A percentile compares a stretch with the other conserved stretches of the same genome.
Evolutionary conservation across 2,113 vertebrate genomes (phyloP).

Genomic region (Chrysochloris asiatica): DNA sequence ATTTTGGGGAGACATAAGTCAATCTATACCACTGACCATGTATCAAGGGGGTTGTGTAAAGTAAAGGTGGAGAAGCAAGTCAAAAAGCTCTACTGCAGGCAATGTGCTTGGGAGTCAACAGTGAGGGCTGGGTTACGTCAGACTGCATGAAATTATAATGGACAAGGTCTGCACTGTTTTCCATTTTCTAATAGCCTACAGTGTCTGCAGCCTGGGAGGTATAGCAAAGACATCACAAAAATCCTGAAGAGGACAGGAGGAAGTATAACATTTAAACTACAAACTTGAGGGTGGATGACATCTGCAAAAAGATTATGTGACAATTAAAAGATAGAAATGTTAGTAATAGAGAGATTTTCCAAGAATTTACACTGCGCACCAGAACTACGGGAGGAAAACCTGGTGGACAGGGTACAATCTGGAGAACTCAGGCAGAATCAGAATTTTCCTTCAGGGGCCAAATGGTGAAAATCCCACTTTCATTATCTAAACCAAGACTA

Average conservation of each 20-base stretch:
- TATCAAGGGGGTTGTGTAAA: not conserved
- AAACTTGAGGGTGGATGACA: not conserved
- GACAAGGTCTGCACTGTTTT: not conserved
- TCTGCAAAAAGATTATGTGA: not conserved
- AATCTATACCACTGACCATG: too few relatives aligned
- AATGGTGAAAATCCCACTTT: not conserved
- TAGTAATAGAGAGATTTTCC: too few relatives aligned
- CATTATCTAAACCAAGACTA: not conserved
- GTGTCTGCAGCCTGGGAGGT: not conserved
- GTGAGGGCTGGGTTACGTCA: not conserved
- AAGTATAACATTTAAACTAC: not conserved
- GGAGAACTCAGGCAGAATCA: too few relatives aligned
- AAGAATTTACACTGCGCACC: too few relatives aligned
- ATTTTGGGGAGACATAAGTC: too few relatives aligned
- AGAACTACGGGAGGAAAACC: not conserved
- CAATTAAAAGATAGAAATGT: not conserved
- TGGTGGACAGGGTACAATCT: too few relatives aligned
- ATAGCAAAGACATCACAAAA: not conserved
- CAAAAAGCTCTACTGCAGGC: not conserved
- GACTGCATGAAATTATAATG: not conserved
- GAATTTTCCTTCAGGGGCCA: not conserved
- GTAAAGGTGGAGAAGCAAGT: rapidly evolving
- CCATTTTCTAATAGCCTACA: not conserved
- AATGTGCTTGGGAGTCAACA: not conserved
- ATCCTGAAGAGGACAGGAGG: not conserved